Evolutionary conservation across 2,113 vertebrate genomes (phyloP).

Genomic region (Excalfactoria chinensis): DNA sequence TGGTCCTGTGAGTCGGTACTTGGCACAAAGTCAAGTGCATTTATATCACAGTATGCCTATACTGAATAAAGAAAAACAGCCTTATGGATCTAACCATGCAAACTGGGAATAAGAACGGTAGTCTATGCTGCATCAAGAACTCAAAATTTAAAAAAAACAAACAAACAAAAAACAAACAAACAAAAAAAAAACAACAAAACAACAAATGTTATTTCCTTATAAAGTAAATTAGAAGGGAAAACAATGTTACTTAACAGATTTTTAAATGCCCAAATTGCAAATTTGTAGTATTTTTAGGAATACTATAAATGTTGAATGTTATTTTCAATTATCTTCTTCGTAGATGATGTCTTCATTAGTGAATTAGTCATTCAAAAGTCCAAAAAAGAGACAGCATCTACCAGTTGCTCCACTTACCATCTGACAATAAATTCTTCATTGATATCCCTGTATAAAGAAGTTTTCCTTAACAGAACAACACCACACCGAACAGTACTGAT

Average conservation of each 20-base stretch:
- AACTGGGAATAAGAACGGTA: background rate
- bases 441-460: background rate
- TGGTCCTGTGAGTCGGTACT: background rate
- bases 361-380: constrained; percentile 6
- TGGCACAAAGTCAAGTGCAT: background rate
- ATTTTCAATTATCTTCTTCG: constrained; percentile 27
- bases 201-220: background rate
- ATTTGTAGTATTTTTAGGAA: background rate
- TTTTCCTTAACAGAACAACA: background rate
- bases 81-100: background rate
- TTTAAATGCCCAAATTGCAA: background rate
- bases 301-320: background rate
- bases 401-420: constrained; percentile 20
- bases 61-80: background rate
- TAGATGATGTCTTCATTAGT: background rate
- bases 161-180: no score
- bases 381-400: background rate
- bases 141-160: no score
- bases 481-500: background rate
- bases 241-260: background rate
- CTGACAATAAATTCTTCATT: background rate
- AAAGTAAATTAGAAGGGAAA: background rate
- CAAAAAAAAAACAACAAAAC: no score
- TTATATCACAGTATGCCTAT: background rate
- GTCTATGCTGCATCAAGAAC: background rate